These are phyloP conservation scores for Spea bombifrons DNA, from an alignment of 2,113 vertebrate genomes.

Conservation along the genomic window DNA sequence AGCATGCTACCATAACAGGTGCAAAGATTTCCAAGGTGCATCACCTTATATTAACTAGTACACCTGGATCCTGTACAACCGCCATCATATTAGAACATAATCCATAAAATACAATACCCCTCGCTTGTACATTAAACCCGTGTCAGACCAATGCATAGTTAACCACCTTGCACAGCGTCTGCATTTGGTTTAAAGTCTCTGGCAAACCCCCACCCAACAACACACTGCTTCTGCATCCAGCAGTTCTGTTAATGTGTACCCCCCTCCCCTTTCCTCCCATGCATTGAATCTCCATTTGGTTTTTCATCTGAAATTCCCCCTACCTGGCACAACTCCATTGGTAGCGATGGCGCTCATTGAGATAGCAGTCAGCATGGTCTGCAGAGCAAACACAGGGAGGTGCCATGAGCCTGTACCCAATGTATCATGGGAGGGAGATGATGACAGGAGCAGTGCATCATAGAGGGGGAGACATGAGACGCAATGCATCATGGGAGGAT, in stretches of 20 bases:
- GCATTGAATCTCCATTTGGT: slow-evolving; percentile 41
- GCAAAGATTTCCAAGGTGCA: too few species aligned
- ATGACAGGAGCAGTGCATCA: slow-evolving; percentile 47
- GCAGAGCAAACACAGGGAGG: slow-evolving; percentile 54
- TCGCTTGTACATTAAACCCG: background rate
- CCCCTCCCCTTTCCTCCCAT: slow-evolving; percentile 37
- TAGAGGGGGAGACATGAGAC: slow-evolving; percentile 43
- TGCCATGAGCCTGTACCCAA: slow-evolving; percentile 46
- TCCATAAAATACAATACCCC: background rate
- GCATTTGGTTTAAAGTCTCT: slow-evolving; percentile 21
- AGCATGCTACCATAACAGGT: too few species aligned
- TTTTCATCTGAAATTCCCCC: slow-evolving; percentile 49
- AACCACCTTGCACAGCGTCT: slow-evolving; percentile 30
- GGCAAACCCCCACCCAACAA: slow-evolving; percentile 20
- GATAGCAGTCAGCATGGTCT: slow-evolving; percentile 99
- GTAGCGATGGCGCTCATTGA: slow-evolving; percentile 98
- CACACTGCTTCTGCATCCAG: slow-evolving; percentile 45
- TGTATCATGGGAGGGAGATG: slow-evolving; percentile 43
- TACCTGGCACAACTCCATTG: slow-evolving; percentile 98
- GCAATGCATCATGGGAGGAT: slow-evolving; percentile 47
- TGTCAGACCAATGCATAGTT: background rate
- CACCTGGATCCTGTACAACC: too few species aligned
- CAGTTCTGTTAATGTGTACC: slow-evolving; percentile 9
- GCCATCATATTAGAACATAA: too few species aligned
- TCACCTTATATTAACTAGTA: too few species aligned